A percentile compares a stretch with the other conserved stretches of the same genome.
phyloP scores from a whole-genome alignment of 2,797 vertebrate species.

The Onychomys leucogaster region DNA sequence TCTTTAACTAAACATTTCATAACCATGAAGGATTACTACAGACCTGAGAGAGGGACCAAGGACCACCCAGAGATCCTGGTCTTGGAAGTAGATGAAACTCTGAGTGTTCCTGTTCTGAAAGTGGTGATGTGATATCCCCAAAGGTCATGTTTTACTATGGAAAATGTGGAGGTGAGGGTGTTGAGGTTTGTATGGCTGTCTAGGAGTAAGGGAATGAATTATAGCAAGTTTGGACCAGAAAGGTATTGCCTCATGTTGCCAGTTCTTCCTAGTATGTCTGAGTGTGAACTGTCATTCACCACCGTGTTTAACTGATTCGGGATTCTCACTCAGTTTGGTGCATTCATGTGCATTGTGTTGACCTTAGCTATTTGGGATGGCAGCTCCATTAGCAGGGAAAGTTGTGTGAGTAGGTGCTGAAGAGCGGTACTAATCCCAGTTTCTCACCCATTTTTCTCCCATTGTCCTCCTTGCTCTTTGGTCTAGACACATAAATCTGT shows the following conservation, averaged over 20 bases:
- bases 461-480: background rate
- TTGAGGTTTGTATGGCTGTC: background rate
- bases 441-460: background rate
- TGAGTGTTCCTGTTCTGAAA: background rate
- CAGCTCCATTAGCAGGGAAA: background rate
- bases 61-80: background rate
- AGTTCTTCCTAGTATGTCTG: background rate
- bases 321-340: background rate
- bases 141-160: background rate
- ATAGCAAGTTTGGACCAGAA: background rate
- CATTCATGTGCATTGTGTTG: background rate
- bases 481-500: background rate
- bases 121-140: background rate
- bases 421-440: background rate
- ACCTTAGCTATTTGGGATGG: background rate
- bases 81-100: background rate
- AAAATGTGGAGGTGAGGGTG: background rate
- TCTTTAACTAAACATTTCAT: background rate
- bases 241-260: background rate
- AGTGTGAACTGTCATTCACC: background rate
- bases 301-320: background rate
- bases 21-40: background rate
- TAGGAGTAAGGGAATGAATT: background rate
- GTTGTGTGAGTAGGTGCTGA: background rate
- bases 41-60: background rate